Evolutionary conservation across 2,113 vertebrate species (phyloP).

Genomic region (Ramphastos sulfuratus): DNA sequence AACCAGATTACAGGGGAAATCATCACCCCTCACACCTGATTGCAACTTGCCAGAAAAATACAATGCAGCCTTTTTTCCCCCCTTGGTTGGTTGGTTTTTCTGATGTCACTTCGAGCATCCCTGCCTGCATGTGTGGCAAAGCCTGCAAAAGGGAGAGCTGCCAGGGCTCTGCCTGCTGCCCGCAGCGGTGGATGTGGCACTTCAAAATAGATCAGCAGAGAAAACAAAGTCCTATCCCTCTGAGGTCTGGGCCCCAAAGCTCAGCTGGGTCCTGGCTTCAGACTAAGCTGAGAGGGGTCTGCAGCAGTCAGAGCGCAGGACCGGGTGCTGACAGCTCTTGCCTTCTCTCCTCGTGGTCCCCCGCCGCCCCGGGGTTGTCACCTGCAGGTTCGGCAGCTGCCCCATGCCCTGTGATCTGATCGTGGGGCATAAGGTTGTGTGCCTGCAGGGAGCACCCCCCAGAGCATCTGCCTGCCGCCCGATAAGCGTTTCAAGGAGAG

Average conservation of each 20-base stretch:
- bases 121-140: rapidly evolving
- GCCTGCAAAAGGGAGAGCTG: not conserved
- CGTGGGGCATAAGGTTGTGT: not conserved
- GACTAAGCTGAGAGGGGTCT: rapidly evolving
- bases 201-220: not conserved
- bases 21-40: not conserved
- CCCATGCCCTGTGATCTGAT: rapidly evolving
- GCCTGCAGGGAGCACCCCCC: not conserved
- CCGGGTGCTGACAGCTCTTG: rapidly evolving
- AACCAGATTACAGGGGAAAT: not conserved
- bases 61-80: not conserved
- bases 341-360: not conserved
- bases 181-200: not conserved
- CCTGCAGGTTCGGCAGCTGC: not conserved
- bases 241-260: not conserved
- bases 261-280: rapidly evolving
- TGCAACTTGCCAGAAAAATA: not conserved
- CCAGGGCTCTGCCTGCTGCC: not conserved
- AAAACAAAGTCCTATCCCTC: not conserved
- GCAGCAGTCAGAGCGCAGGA: rapidly evolving
- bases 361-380: rapidly evolving
- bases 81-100: not conserved
- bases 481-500: not conserved
- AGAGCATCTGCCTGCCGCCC: not conserved
- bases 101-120: not conserved